Evolutionary conservation across 2,888 invertebrate species (phyloP).

Genomic region (Nymphalis urticae): DNA sequence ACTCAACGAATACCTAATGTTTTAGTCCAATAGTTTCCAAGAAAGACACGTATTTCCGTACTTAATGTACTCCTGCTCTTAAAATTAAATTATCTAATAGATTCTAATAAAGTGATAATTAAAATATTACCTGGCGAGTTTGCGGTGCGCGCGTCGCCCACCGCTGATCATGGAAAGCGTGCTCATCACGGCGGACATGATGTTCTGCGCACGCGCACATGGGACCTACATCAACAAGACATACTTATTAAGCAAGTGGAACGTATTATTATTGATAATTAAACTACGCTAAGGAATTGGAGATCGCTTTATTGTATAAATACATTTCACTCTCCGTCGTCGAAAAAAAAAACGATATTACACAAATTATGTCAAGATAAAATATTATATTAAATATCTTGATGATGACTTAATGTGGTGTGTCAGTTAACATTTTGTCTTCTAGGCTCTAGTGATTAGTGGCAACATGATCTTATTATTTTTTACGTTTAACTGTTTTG

Average conservation of each 20-base stretch:
- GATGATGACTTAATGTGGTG: background rate
- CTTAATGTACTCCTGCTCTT: no score
- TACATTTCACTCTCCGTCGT: background rate
- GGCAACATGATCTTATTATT: background rate
- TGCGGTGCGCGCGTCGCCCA: constrained; percentile 73
- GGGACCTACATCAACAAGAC: constrained; percentile 38
- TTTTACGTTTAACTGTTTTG: background rate
- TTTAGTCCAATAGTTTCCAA: no score
- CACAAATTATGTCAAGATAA: background rate
- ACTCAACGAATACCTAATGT: no score
- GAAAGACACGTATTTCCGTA: no score
- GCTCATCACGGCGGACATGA: constrained; percentile 79
- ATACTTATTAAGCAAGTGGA: constrained; percentile 4
- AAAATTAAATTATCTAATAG: no score
- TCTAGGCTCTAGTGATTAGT: background rate
- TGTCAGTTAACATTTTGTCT: background rate
- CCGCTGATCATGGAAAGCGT: constrained; percentile 79
- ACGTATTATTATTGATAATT: background rate
- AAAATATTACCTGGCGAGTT: constrained; percentile 62
- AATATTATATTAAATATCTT: background rate
- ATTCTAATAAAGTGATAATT: background rate
- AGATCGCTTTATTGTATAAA: background rate
- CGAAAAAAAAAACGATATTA: background rate
- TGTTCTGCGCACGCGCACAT: constrained; percentile 41
- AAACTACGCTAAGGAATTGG: background rate